A percentile compares a stretch with the other conserved stretches of the same genome.
phyloP scores from a whole-genome alignment of 64 coral and sea anemone species.

The Trachythela sp. region DNA sequence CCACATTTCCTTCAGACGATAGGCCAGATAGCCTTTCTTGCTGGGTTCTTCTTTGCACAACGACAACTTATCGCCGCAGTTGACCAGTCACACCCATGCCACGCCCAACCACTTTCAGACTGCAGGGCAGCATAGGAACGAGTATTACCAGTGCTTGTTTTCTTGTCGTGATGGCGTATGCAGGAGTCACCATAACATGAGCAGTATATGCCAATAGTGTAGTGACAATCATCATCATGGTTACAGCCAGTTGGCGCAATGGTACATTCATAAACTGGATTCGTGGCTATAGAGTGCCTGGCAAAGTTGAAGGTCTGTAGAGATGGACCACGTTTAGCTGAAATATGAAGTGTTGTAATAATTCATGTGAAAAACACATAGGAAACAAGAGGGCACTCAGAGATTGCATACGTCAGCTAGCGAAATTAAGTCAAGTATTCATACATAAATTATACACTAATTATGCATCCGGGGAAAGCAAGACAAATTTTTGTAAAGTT shows the following conservation, averaged over 20 bases:
- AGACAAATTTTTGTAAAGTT: too few relatives aligned
- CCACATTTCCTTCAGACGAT: too few relatives aligned
- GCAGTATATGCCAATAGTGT: neutral
- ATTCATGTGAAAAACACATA: too few relatives aligned
- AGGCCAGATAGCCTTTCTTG: neutral
- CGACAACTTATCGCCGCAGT: neutral
- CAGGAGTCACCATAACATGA: conserved; percentile 10
- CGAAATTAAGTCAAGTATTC: too few relatives aligned
- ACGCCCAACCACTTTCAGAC: neutral
- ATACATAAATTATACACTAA: too few relatives aligned
- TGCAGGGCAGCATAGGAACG: neutral
- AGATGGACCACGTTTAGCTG: neutral
- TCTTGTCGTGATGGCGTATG: conserved; percentile 11
- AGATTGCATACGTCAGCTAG: too few relatives aligned
- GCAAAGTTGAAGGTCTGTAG: conserved; percentile 30
- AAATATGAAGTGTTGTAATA: too few relatives aligned
- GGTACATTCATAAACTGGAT: conserved; percentile 35
- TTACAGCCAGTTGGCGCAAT: conserved; percentile 19
- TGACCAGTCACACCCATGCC: conserved; percentile 35
- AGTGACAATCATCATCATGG: conserved; percentile 20
- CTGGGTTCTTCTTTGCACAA: neutral
- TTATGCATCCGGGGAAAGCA: too few relatives aligned
- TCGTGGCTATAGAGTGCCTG: neutral
- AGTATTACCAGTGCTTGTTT: neutral
- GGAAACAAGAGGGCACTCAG: too few relatives aligned